Evolutionary conservation across 2,797 vertebrate genomes (phyloP).

Genomic region (Danio aesculapii): DNA sequence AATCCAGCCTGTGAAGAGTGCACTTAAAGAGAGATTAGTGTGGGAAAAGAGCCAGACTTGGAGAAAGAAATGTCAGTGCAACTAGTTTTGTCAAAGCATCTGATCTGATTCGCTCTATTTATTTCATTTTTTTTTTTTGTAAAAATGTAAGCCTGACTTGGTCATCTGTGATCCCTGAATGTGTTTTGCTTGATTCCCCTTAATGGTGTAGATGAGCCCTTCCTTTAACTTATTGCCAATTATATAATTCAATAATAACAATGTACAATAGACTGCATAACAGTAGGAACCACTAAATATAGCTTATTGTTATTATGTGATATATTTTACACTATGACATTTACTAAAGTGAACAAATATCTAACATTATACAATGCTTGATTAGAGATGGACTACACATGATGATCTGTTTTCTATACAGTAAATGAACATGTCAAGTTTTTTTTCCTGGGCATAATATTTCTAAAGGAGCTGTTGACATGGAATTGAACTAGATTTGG

Average conservation of each 20-base stretch:
- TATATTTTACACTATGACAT: not conserved
- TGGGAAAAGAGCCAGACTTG: constrained; percentile 40
- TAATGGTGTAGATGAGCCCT: not conserved
- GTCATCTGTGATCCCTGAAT: not conserved
- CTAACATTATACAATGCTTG: not conserved
- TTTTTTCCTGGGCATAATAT: too few relatives aligned
- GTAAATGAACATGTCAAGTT: too few relatives aligned
- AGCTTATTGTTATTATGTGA: not conserved
- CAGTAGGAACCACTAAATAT: not conserved
- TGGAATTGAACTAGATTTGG: too few relatives aligned
- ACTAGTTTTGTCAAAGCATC: constrained; percentile 12
- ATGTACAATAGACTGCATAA: too few relatives aligned
- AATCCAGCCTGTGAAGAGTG: constrained; percentile 3
- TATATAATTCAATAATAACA: too few relatives aligned
- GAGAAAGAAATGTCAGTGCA: constrained; percentile 46
- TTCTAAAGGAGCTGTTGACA: too few relatives aligned
- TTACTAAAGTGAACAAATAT: not conserved
- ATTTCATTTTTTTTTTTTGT: constrained; percentile 3
- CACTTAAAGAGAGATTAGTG: constrained; percentile 22
- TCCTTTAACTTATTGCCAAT: not conserved
- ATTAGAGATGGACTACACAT: too few relatives aligned
- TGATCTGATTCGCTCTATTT: constrained; percentile 17
- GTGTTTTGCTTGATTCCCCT: not conserved
- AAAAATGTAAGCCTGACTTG: constrained; percentile 23
- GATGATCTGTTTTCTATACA: too few relatives aligned